These are phyloP conservation scores for Galaxias olidus DNA, from an alignment of 2,797 vertebrate species.

Conservation along the genomic window DNA sequence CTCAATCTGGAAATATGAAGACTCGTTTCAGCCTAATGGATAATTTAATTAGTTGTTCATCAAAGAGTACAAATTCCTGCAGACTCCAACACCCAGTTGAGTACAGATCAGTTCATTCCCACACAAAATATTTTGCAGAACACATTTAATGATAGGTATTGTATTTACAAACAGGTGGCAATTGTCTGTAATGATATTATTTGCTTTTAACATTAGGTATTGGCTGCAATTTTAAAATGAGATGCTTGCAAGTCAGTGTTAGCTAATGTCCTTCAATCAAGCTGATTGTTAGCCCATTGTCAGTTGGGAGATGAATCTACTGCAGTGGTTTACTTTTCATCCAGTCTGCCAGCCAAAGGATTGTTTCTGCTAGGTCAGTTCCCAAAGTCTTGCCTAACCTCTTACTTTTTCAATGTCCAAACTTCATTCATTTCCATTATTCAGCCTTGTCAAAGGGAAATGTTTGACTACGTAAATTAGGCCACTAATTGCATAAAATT, in stretches of 20 bases:
- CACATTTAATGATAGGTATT: slow-evolving; percentile 38
- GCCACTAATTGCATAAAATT: slow-evolving; percentile 28
- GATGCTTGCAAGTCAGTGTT: slow-evolving; percentile 22
- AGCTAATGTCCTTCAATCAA: slow-evolving; percentile 34
- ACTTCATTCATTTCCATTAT: not conserved
- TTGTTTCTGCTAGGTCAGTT: slow-evolving; percentile 61
- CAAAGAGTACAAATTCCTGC: no score
- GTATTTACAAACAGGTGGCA: slow-evolving; percentile 34
- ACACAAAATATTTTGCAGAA: not conserved
- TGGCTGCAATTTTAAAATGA: slow-evolving; percentile 12
- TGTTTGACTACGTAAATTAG: no score
- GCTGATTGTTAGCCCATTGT: slow-evolving; percentile 42
- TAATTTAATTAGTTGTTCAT: not conserved
- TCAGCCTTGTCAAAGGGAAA: not conserved
- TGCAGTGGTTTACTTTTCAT: slow-evolving; percentile 67
- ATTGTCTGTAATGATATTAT: slow-evolving; percentile 2
- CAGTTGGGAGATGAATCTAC: slow-evolving; percentile 57
- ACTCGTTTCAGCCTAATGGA: not conserved
- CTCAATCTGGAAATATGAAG: not conserved
- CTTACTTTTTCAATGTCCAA: slow-evolving; percentile 35
- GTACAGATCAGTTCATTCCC: slow-evolving; percentile 6
- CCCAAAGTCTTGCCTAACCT: slow-evolving; percentile 42
- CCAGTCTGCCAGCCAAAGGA: slow-evolving; percentile 39
- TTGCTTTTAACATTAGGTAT: not conserved
- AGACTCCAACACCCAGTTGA: not conserved